These are phyloP conservation scores for Phyllostomus hastatus DNA, from an alignment of 2,113 vertebrate species.

Conservation along the genomic window DNA sequence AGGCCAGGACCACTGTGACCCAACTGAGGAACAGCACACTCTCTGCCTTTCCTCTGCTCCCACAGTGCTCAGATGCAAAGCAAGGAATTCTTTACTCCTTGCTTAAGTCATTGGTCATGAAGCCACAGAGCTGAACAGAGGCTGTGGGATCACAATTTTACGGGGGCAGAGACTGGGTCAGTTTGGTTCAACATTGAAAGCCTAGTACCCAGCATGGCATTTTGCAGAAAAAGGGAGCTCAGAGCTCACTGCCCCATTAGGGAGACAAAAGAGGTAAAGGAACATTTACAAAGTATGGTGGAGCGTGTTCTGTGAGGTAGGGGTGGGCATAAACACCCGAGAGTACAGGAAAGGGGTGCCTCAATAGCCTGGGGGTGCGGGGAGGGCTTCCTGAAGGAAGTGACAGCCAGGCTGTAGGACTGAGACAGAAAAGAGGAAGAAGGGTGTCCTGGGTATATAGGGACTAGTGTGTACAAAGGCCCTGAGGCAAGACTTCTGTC, in stretches of 20 bases:
- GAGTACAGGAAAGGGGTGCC: not conserved
- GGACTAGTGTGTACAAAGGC: not conserved
- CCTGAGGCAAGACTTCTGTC: not conserved
- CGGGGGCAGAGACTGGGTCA: not conserved
- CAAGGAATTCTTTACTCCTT: not conserved
- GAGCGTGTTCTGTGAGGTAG: not conserved
- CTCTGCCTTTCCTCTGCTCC: not conserved
- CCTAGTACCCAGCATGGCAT: not conserved
- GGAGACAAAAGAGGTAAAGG: not conserved
- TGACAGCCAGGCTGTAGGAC: not conserved
- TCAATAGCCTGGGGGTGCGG: not conserved
- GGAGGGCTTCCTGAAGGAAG: not conserved
- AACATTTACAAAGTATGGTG: not conserved
- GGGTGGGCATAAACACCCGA: too few species aligned
- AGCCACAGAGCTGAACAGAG: not conserved
- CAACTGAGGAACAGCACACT: not conserved
- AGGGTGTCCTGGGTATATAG: fast-evolving
- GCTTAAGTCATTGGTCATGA: not conserved
- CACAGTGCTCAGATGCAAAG: not conserved
- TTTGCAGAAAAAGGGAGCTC: not conserved
- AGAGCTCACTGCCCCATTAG: not conserved
- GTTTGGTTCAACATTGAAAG: not conserved
- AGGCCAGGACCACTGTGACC: not conserved
- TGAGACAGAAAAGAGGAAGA: not conserved
- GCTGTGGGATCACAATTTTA: not conserved